Conservation (phyloP, 1,140 invertebrate genomes). For the Drosophila baimaii region DNA sequence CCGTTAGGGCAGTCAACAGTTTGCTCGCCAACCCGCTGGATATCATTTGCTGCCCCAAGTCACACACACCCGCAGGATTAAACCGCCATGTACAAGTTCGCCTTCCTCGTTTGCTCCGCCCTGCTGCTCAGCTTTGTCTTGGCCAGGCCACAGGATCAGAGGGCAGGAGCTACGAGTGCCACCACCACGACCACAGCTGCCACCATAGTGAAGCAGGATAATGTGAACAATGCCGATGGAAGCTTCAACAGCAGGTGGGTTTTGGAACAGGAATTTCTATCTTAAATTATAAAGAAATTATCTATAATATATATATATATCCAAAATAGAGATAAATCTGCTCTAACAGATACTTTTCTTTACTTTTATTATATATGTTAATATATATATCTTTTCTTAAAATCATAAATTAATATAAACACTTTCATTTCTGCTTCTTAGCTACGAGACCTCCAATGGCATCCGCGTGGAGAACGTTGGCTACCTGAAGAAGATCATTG, state of each 20-base stretch:
- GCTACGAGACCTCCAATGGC: slow-evolving; percentile 88
- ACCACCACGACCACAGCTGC: slow-evolving; percentile 66
- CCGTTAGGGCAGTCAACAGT: slow-evolving; percentile 62
- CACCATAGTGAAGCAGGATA: slow-evolving; percentile 82
- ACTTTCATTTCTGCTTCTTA: too few species aligned
- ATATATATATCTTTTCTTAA: too few species aligned
- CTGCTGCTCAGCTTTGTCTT: slow-evolving; percentile 67
- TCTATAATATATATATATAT: too few species aligned
- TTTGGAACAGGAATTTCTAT: too few species aligned
- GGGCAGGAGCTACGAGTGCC: slow-evolving; percentile 35
- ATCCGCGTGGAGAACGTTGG: slow-evolving; percentile 87
- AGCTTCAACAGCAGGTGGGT: slow-evolving; percentile 81
- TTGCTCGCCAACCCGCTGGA: slow-evolving; percentile 56
- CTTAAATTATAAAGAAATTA: too few species aligned
- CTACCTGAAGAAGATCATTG: slow-evolving; percentile 86
- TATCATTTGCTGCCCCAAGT: slow-evolving; percentile 38
- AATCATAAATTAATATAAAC: too few species aligned
- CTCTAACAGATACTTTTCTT: too few species aligned
- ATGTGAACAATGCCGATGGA: slow-evolving; percentile 82
- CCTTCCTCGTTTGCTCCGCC: slow-evolving; percentile 63
- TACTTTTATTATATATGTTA: too few species aligned
- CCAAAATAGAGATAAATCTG: too few species aligned
- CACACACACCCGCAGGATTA: slow-evolving; percentile 45
- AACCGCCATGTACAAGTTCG: slow-evolving; percentile 73
- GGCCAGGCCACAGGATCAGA: slow-evolving; percentile 72